Conservation (phyloP, 2,113 vertebrate genomes). For the Hypomesus transpacificus region DNA sequence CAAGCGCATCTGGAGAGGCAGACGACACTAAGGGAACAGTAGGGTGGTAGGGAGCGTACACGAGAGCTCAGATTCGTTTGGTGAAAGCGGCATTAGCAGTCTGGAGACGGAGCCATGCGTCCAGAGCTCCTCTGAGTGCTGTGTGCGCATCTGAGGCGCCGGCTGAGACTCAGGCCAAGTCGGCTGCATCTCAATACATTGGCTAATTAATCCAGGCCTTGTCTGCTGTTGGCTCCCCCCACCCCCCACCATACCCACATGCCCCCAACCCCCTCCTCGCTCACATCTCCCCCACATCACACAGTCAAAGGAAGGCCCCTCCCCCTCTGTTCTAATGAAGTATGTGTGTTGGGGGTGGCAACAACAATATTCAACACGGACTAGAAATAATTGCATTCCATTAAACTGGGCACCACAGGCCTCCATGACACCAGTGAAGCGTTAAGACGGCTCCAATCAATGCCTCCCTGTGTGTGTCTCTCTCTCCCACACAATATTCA, state of each 20-base stretch:
- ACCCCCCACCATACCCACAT: background rate
- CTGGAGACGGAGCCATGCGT: background rate
- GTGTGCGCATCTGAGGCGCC: too few species aligned
- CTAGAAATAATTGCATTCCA: constrained; percentile 24
- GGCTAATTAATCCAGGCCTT: constrained; percentile 43
- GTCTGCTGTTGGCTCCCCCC: constrained; percentile 29
- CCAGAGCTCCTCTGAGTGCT: constrained; percentile 9
- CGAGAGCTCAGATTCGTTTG: background rate
- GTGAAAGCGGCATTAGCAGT: background rate
- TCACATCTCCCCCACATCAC: too few species aligned
- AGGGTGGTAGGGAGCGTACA: too few species aligned
- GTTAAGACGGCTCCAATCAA: constrained; percentile 32
- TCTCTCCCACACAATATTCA: constrained; percentile 9
- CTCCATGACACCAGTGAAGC: constrained; percentile 23
- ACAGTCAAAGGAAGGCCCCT: background rate
- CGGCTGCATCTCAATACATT: constrained; percentile 41
- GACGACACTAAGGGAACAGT: too few species aligned
- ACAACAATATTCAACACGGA: constrained; percentile 14
- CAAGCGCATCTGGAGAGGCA: too few species aligned
- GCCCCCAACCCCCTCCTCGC: constrained; percentile 3
- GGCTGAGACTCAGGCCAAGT: too few species aligned
- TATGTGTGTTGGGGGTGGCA: constrained; percentile 5
- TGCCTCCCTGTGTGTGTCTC: constrained; percentile 16
- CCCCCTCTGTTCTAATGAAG: constrained; percentile 30
- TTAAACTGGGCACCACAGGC: constrained; percentile 33